These are phyloP conservation scores for Amia ocellicauda DNA, from an alignment of 2,113 vertebrate genomes.

Conservation along the genomic window DNA sequence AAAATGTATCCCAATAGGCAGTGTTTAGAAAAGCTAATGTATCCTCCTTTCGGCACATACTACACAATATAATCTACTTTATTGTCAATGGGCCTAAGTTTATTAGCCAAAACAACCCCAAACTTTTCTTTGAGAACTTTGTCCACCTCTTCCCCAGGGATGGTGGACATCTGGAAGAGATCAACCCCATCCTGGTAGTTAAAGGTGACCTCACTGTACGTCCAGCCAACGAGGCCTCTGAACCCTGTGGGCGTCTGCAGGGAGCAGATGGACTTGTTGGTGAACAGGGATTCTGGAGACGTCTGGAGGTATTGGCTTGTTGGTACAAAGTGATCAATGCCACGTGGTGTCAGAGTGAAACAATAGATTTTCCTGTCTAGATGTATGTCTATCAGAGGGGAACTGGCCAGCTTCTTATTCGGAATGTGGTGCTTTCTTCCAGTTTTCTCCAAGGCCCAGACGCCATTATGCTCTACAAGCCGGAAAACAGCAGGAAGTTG, in stretches of 20 bases:
- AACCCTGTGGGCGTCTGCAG: conserved; percentile 73
- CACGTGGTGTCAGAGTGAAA: conserved; percentile 66
- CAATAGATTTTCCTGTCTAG: conserved; percentile 59
- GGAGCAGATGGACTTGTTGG: conserved; percentile 75
- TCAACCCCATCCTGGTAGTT: conserved; percentile 71
- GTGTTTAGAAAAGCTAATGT: no score
- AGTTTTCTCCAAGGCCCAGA: conserved; percentile 76
- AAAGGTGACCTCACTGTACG: conserved; percentile 67
- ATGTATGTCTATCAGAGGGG: conserved; percentile 58
- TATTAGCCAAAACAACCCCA: conserved; percentile 58
- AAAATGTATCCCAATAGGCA: no score
- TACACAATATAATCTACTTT: no score
- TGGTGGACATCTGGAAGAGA: conserved; percentile 59
- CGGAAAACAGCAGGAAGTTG: conserved; percentile 66
- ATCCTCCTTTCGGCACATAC: no score
- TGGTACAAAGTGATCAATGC: conserved; percentile 59
- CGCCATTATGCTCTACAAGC: conserved; percentile 53
- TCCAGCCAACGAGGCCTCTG: conserved; percentile 71
- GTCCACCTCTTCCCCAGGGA: conserved; percentile 70
- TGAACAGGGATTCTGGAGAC: conserved; percentile 67
- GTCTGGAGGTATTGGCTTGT: conserved; percentile 58
- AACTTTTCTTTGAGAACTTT: conserved; percentile 69
- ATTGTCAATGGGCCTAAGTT: no score
- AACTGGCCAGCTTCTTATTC: conserved; percentile 62
- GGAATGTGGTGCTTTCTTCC: conserved; percentile 57